Conservation (phyloP, 2,888 invertebrate species). For the Digitonthophagus gazella region DNA sequence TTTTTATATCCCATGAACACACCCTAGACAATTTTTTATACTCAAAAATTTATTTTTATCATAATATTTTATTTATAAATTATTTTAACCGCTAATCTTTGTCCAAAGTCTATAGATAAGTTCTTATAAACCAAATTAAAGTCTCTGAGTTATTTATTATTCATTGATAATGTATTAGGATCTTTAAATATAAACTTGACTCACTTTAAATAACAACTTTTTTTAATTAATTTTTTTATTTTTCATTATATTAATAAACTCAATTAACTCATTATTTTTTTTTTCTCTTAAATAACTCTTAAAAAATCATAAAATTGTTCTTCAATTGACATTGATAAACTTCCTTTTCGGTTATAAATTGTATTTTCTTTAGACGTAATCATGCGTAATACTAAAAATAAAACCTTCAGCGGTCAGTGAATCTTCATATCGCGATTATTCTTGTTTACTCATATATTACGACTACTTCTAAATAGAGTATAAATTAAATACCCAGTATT, state of each 20-base stretch:
- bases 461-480: too few species aligned
- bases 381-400: neutral
- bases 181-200: too few species aligned
- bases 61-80: too few species aligned
- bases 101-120: neutral
- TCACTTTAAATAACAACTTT: too few species aligned
- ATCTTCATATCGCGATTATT: neutral
- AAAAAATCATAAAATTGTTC: too few species aligned
- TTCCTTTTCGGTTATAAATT: neutral
- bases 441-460: neutral
- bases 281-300: neutral
- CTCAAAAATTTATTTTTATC: too few species aligned
- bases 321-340: neutral
- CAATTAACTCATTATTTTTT: too few species aligned
- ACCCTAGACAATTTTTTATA: too few species aligned
- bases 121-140: neutral
- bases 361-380: neutral
- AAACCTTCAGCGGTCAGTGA: neutral
- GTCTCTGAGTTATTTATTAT: neutral
- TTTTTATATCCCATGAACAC: too few species aligned
- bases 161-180: too few species aligned
- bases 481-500: too few species aligned
- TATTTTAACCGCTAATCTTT: neutral
- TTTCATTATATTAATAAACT: neutral
- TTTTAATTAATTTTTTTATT: too few species aligned